Evolutionary conservation across 2,888 invertebrate species (phyloP), one percentile per base, ranked within the genome.

Genomic region (Elysia crispata): DNA sequence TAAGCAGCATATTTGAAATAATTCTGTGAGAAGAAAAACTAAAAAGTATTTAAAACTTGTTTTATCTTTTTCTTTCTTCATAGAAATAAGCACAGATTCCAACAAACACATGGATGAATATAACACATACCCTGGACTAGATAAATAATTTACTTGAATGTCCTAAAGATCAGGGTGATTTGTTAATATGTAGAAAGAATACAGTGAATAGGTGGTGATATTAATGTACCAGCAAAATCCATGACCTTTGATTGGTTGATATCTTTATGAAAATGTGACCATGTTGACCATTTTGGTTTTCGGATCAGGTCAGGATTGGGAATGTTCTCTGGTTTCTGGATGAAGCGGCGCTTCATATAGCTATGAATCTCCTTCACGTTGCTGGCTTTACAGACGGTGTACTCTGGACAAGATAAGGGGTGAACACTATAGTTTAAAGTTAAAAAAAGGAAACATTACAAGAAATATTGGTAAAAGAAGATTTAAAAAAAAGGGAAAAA

Each of bases 271-370:
- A 95, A 96, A 82, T 94, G 94, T 0, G 96, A 96, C 97, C 97
- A 97, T 0, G 97, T 97, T 0, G 97, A 96, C 96, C 97, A 97
- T 77, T 97, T 94, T 0, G 97, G 97, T 90, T 95, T 31, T 3
- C 25, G 93, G 49, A 97, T 94, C 94, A 97, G 95, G 77, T 94
- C 93, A 80, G 93, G 92, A 85, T 95, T 94, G 0, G 96, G 96
- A 74, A 94, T 91, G 57, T 93, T 94, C 20, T 75, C 91, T 0
- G 96, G 95, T 86, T 94, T 82, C 5, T 82, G 81, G 3, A 86
- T 83, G 86, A 94, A 94, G 1, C 93, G 94, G 28, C 93, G 92
- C 0, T 95, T 93, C 5, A 95, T 95, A 76, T 84, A 85, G n/a
- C 79, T 77, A 72, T 88, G 87, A 20, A 88, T 85, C 8, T 79